These are phyloP conservation scores for Oasisia sp. DNA, from an alignment of 2,888 invertebrate genomes.

Conservation along the genomic window DNA sequence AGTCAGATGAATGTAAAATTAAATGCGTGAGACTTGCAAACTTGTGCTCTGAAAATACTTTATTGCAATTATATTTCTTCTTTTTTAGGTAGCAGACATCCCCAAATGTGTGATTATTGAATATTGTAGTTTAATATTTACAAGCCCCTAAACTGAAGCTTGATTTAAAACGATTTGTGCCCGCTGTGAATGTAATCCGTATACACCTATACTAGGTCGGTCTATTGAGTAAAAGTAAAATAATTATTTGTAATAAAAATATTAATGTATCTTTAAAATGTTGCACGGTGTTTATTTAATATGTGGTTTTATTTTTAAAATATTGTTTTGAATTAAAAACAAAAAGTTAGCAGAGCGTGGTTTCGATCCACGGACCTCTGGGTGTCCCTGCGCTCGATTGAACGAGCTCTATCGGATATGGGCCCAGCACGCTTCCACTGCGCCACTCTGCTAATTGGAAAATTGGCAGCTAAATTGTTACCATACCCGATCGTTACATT, in stretches of 20 bases:
- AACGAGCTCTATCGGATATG: neutral
- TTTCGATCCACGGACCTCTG: constrained; percentile 17
- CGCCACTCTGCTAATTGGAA: neutral
- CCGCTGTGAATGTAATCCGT: too few species aligned
- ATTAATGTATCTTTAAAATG: neutral
- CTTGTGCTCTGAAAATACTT: too few species aligned
- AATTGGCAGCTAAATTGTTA: neutral
- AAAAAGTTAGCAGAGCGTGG: constrained; percentile 10
- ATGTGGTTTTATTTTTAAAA: neutral
- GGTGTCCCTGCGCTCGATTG: neutral
- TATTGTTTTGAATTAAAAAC: neutral
- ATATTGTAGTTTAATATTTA: too few species aligned
- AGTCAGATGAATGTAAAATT: too few species aligned
- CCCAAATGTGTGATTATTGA: too few species aligned
- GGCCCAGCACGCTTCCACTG: constrained; percentile 17
- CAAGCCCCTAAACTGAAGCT: too few species aligned
- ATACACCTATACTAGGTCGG: too few species aligned
- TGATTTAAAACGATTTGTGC: too few species aligned
- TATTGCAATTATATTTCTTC: too few species aligned
- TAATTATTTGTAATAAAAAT: neutral
- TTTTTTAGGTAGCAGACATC: too few species aligned
- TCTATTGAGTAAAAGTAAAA: too few species aligned
- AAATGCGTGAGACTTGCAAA: too few species aligned
- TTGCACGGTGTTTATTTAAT: neutral
- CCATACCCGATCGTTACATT: neutral